A percentile compares a stretch with the other conserved stretches of the same genome.
phyloP scores from a whole-genome alignment of 2,113 vertebrate genomes.

The Illadopsis cleaveri region DNA sequence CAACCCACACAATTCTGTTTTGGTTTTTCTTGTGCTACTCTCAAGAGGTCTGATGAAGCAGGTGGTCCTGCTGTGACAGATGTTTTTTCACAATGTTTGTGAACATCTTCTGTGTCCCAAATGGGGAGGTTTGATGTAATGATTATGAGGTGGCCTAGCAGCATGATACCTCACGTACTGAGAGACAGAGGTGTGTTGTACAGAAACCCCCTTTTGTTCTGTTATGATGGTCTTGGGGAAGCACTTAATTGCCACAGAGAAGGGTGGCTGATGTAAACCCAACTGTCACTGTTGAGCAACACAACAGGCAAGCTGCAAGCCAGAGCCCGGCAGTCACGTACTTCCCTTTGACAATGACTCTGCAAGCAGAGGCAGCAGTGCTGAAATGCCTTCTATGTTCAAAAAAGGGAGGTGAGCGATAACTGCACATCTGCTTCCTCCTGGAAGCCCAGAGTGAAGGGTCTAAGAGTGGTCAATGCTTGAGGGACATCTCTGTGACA shows the following conservation, averaged over 20 bases:
- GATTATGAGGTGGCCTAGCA: not conserved
- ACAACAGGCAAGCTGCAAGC: not conserved
- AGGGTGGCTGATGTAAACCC: slow-evolving; percentile 50
- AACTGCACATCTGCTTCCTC: not conserved
- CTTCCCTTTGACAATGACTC: slow-evolving; percentile 54
- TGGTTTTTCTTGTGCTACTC: no score
- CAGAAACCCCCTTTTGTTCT: not conserved
- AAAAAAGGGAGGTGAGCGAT: not conserved
- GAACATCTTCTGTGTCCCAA: not conserved
- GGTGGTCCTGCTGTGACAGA: slow-evolving; percentile 26
- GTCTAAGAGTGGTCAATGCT: not conserved
- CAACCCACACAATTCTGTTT: no score
- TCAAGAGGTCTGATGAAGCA: no score
- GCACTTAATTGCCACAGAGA: slow-evolving; percentile 56
- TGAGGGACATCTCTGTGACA: not conserved
- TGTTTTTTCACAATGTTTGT: not conserved
- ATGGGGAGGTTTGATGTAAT: not conserved
- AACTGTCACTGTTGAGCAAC: slow-evolving; percentile 70
- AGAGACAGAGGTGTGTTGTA: not conserved
- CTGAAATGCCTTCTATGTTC: slow-evolving; percentile 4
- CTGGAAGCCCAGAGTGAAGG: not conserved
- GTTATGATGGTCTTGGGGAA: not conserved
- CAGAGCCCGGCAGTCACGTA: not conserved
- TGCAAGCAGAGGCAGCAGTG: slow-evolving; percentile 16
- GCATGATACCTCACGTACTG: not conserved